Conservation (phyloP, 2,113 vertebrate species). For the Seriola quinqueradiata region DNA sequence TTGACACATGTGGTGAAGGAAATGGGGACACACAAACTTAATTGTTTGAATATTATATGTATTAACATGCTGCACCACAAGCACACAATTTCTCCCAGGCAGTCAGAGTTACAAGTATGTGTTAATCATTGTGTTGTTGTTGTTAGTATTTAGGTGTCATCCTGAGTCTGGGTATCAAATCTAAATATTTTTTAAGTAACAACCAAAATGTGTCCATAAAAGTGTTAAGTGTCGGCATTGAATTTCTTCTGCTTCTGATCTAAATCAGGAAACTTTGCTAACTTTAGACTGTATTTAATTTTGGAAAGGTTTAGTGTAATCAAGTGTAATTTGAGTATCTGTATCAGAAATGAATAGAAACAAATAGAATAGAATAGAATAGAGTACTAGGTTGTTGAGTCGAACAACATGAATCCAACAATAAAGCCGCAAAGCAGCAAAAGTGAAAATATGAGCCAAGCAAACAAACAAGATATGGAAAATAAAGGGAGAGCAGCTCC, state of each 20-base stretch:
- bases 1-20: neutral
- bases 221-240: neutral
- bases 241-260: neutral
- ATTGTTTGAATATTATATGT: neutral
- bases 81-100: neutral
- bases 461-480: constrained; percentile 73
- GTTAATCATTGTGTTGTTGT: neutral
- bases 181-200: neutral
- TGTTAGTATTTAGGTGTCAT: neutral
- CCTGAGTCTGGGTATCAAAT: neutral
- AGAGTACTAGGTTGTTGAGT: neutral
- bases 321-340: neutral
- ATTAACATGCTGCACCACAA: neutral
- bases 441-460: constrained; percentile 32
- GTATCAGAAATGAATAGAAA: neutral
- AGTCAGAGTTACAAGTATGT: neutral
- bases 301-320: neutral
- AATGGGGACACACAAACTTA: neutral
- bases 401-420: constrained; percentile 6
- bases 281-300: too few relatives aligned
- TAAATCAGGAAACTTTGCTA: neutral
- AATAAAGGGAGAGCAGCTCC: constrained; percentile 46
- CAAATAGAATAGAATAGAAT: neutral
- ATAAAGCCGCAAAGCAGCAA: constrained; percentile 23
- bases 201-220: neutral